Conservation (phyloP, 2,113 vertebrate species). For the Sciurus niger region DNA sequence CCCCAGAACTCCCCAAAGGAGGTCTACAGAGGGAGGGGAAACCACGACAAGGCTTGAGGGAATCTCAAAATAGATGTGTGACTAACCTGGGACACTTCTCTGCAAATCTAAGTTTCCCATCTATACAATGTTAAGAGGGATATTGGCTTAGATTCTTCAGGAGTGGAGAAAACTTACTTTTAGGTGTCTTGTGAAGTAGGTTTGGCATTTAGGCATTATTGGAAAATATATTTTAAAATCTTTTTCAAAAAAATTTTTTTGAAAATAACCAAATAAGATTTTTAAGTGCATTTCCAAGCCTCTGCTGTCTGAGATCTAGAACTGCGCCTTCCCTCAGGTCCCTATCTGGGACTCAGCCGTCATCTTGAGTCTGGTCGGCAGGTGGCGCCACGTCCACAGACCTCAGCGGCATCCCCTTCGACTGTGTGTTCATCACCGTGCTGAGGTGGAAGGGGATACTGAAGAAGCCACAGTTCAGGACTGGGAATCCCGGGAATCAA, state of each 20-base stretch:
- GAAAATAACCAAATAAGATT: neutral
- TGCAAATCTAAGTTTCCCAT: constrained; percentile 37
- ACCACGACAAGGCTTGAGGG: neutral
- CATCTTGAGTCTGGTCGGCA: constrained; percentile 43
- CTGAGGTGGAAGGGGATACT: constrained; percentile 64
- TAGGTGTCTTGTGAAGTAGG: neutral
- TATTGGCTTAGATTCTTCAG: neutral
- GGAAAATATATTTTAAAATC: neutral
- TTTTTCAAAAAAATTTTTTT: neutral
- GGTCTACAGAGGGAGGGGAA: neutral
- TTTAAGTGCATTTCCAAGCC: constrained; percentile 33
- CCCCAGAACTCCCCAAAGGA: neutral
- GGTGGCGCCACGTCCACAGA: constrained; percentile 71
- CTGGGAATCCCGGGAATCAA: constrained; percentile 23
- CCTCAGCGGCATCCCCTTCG: constrained; percentile 9
- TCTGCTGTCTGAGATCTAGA: neutral
- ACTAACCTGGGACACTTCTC: neutral
- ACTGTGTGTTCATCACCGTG: constrained; percentile 47
- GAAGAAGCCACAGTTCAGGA: constrained; percentile 48
- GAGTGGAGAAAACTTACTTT: neutral
- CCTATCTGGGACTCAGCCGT: neutral
- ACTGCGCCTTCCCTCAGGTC: constrained; percentile 25
- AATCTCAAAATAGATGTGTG: neutral
- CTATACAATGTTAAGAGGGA: neutral
- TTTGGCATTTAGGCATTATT: neutral